Conservation (phyloP, 2,797 vertebrate species). For the Pteropus rufus region DNA sequence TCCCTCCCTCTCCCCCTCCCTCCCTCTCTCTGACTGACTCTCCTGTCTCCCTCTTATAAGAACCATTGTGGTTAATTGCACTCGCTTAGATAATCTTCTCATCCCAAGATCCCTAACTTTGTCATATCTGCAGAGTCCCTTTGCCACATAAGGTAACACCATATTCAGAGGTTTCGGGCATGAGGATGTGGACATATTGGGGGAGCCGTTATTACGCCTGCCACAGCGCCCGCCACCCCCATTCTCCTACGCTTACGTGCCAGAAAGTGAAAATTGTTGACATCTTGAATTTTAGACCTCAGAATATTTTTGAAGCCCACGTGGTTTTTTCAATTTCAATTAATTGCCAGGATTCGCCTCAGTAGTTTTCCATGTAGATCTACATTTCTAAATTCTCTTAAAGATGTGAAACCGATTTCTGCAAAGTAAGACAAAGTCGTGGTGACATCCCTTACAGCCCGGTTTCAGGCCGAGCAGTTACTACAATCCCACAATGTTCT, state of each 20-base stretch:
- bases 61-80: neutral
- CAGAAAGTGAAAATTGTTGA: neutral
- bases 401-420: neutral
- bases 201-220: rapidly evolving
- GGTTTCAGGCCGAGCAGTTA: rapidly evolving
- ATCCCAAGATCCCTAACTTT: neutral
- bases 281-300: neutral
- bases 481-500: rapidly evolving
- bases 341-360: neutral
- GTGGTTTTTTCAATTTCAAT: neutral
- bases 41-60: neutral
- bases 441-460: rapidly evolving
- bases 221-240: rapidly evolving
- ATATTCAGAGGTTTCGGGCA: neutral
- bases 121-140: neutral
- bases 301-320: neutral
- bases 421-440: neutral
- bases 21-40: neutral
- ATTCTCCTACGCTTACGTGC: rapidly evolving
- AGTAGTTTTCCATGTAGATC: neutral
- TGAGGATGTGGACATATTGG: neutral
- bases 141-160: rapidly evolving
- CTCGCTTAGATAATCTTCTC: neutral
- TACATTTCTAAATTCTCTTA: neutral
- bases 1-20: neutral